These are phyloP conservation scores for Aphaenogaster rudis DNA, from an alignment of 1,140 invertebrate species.

Conservation along the genomic window DNA sequence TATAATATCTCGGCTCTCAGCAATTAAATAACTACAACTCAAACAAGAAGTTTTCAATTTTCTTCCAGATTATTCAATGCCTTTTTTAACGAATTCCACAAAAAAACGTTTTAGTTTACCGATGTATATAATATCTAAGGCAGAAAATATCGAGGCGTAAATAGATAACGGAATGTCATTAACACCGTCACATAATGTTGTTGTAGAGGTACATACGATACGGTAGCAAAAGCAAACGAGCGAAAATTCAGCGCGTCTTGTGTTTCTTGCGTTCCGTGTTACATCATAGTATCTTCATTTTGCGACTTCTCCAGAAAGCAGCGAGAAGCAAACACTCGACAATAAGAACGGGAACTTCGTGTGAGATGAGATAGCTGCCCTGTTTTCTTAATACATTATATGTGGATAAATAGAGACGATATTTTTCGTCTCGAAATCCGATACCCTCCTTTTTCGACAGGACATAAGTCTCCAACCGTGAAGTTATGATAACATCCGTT, in stretches of 20 bases:
- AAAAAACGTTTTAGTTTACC: not conserved
- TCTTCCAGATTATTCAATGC: not conserved
- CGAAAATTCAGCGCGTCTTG: not conserved
- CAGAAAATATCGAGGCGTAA: constrained; percentile 2
- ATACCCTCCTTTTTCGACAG: not conserved
- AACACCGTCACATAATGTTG: not conserved
- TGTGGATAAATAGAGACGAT: not conserved
- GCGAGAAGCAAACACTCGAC: constrained; percentile 11
- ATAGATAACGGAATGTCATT: constrained; percentile 3
- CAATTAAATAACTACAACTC: not conserved
- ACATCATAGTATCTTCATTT: not conserved
- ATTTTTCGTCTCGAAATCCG: not conserved
- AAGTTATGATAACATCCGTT: not conserved
- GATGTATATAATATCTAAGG: not conserved
- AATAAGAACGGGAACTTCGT: not conserved
- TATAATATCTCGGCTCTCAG: not conserved
- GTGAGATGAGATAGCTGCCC: not conserved
- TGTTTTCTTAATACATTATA: constrained; percentile 34
- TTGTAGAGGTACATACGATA: not conserved
- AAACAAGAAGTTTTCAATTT: not conserved
- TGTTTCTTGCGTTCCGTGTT: not conserved
- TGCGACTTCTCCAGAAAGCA: not conserved
- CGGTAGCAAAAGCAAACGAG: not conserved
- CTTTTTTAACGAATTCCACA: not conserved
- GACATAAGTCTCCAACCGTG: not conserved